Percentiles rank a stretch among this genome's conserved stretches.
Conservation (phyloP, 2,113 vertebrate species). For the human (Homo sapiens) region DNA sequence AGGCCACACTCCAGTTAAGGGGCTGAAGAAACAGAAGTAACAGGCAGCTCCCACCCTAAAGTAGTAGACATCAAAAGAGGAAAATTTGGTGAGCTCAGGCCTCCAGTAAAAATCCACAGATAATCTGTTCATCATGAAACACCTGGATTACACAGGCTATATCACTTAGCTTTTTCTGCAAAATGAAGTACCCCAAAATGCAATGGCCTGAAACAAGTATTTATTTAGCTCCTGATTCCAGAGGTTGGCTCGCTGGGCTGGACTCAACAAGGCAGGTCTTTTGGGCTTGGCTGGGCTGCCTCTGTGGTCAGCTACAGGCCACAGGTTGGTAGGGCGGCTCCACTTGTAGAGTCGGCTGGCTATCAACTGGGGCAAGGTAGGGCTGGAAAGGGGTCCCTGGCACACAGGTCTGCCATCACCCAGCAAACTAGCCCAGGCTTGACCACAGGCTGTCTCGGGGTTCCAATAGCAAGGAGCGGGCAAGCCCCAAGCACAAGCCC, state of each 20-base stretch:
- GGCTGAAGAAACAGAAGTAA: neutral
- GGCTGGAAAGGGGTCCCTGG: neutral
- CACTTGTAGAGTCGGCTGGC: neutral
- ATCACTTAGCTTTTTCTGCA: neutral
- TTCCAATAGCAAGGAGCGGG: neutral
- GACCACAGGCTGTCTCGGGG: rapidly evolving
- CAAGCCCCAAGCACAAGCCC: neutral
- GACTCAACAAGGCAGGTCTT: neutral
- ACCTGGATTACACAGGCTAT: neutral
- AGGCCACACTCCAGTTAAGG: neutral
- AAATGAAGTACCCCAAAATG: neutral
- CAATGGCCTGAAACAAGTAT: neutral
- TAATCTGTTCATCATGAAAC: rapidly evolving
- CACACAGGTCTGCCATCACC: neutral
- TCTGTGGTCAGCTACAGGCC: neutral
- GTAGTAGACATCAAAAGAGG: neutral
- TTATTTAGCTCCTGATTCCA: too few relatives aligned
- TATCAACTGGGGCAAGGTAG: neutral
- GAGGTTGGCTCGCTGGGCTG: neutral
- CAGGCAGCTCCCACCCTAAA: neutral
- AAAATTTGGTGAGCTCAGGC: too few relatives aligned
- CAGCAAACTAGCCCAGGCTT: neutral
- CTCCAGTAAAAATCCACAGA: neutral
- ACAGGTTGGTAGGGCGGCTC: neutral
- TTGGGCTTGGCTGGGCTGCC: neutral